Conservation (phyloP, 2,888 invertebrate genomes). For the Adelognathus sp. region DNA sequence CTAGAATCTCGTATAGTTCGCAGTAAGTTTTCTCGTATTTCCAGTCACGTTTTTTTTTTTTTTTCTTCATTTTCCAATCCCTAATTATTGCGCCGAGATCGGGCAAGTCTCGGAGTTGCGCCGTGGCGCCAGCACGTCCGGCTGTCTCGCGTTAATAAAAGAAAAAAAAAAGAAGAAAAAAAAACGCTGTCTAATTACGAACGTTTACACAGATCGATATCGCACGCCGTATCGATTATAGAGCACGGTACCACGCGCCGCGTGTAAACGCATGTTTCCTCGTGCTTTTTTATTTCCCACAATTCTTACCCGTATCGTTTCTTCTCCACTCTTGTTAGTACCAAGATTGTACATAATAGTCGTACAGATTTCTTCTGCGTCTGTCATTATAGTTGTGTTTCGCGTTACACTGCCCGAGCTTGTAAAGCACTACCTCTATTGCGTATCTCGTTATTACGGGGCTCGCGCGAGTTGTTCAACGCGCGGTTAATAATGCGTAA, state of each 20-base stretch:
- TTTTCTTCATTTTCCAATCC: slow-evolving; percentile 39
- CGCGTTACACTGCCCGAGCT: slow-evolving; percentile 17
- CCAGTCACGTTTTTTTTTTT: slow-evolving; percentile 17
- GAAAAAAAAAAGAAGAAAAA: slow-evolving; percentile 6
- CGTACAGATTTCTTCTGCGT: slow-evolving; percentile 11
- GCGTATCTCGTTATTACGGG: slow-evolving; percentile 28
- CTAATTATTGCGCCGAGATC: slow-evolving; percentile 56
- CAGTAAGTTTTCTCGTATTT: slow-evolving; percentile 10
- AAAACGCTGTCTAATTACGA: slow-evolving; percentile 55
- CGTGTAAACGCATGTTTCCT: slow-evolving; percentile 25
- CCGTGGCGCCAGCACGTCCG: slow-evolving; percentile 55
- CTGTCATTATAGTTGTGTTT: slow-evolving; percentile 48
- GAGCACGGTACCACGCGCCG: slow-evolving; percentile 41
- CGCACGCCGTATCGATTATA: slow-evolving; percentile 58
- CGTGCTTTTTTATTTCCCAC: slow-evolving; percentile 10
- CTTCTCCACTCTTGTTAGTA: neutral
- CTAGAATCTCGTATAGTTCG: neutral
- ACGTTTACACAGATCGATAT: slow-evolving; percentile 64
- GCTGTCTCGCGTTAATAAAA: slow-evolving; percentile 51
- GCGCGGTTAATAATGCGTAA: slow-evolving; percentile 12
- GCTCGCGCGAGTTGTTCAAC: slow-evolving; percentile 43
- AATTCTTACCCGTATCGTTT: neutral
- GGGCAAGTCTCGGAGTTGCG: slow-evolving; percentile 20
- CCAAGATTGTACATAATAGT: neutral
- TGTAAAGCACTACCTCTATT: slow-evolving; percentile 44